These are phyloP conservation scores for Halyomorpha halys DNA, from an alignment of 1,140 invertebrate species.

Conservation along the genomic window DNA sequence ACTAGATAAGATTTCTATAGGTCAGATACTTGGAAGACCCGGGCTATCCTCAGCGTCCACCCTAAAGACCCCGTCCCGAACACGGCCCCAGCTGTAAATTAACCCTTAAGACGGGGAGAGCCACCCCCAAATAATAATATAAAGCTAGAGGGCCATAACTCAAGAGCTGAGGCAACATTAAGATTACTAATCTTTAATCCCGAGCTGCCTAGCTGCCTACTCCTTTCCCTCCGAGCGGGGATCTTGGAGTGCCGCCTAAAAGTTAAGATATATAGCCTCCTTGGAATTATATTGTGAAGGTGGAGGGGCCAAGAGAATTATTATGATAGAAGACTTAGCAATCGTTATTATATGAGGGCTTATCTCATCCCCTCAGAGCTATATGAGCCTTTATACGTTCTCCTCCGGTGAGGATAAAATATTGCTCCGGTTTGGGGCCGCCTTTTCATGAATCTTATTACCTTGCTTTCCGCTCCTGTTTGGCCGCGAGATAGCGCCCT, in stretches of 20 bases:
- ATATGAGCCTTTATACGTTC: neutral
- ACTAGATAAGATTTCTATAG: too few species aligned
- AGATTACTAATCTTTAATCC: conserved; percentile 19
- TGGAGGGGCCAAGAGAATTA: conserved; percentile 7
- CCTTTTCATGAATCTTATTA: conserved; percentile 10
- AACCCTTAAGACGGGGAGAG: conserved; percentile 1
- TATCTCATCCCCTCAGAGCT: neutral
- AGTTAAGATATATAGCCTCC: conserved; percentile 14
- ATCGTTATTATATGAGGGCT: conserved; percentile 19
- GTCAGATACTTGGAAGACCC: too few species aligned
- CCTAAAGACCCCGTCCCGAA: too few species aligned
- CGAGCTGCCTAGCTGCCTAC: neutral
- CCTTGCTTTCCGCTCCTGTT: neutral
- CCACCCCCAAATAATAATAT: conserved; percentile 4
- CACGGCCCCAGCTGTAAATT: neutral
- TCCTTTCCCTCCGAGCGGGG: neutral
- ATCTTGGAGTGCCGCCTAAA: neutral
- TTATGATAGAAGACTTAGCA: conserved; percentile 18
- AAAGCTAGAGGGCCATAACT: conserved; percentile 6
- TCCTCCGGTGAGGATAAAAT: neutral
- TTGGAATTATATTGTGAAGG: conserved; percentile 9
- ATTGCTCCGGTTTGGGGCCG: neutral
- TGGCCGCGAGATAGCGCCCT: too few species aligned
- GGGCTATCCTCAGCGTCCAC: too few species aligned
- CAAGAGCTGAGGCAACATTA: conserved; percentile 5